Evolutionary conservation across 2,888 invertebrate species (phyloP).

Genomic region (Drosophila kuntzei): DNA sequence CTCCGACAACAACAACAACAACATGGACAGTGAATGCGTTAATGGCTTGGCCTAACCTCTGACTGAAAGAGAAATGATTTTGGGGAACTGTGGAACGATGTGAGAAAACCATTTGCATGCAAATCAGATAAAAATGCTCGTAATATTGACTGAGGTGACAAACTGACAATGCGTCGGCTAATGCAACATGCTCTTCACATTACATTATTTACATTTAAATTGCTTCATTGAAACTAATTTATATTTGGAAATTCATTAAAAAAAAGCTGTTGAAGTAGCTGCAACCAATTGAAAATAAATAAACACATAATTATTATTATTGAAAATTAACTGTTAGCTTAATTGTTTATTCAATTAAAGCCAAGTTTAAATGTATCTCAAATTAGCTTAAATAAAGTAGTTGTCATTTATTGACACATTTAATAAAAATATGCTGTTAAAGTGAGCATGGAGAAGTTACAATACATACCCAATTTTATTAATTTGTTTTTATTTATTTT

Average conservation of each 20-base stretch:
- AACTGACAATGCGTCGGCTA: constrained; percentile 32
- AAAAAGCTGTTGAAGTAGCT: neutral
- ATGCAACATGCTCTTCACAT: constrained; percentile 8
- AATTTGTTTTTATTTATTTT: too few species aligned
- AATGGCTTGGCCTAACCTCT: constrained; percentile 69
- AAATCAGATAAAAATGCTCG: constrained; percentile 26
- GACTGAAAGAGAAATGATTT: constrained; percentile 55
- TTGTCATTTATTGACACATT: too few species aligned
- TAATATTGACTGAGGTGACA: constrained; percentile 32
- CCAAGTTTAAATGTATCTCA: neutral
- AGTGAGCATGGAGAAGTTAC: too few species aligned
- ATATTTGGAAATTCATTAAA: neutral
- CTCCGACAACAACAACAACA: neutral
- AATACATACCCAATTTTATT: too few species aligned
- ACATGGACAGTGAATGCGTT: constrained; percentile 55
- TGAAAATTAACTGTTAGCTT: neutral
- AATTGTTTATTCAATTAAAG: neutral
- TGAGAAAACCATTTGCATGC: constrained; percentile 51
- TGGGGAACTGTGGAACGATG: constrained; percentile 13
- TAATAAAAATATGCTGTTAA: too few species aligned
- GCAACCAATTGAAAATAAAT: neutral
- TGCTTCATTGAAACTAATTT: neutral
- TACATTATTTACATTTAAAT: constrained; percentile 14
- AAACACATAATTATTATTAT: neutral
- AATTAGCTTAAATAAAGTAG: too few species aligned